Evolutionary conservation across 2,888 invertebrate genomes (phyloP), one percentile per base, ranked within the genome.

Genomic region (Altica lythri): DNA sequence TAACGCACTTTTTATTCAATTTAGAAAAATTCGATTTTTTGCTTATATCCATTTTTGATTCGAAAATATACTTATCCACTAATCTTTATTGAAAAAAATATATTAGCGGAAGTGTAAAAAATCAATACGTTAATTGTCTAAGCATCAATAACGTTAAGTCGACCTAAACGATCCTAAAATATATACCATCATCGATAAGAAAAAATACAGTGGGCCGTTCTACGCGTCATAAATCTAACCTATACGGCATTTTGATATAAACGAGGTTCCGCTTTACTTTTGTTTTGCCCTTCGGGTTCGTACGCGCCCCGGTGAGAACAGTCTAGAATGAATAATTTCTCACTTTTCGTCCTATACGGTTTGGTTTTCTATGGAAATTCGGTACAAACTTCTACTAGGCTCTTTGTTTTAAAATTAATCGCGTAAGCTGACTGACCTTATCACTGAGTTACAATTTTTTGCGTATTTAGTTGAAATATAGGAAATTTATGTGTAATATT

Each of bases 241-340:
- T 60, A 49, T 50, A 57, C 54, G 57, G 58, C 55, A 42, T 53
- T 56, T 55, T 53, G 55, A 54, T 57, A 60, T 49, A 52, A 59
- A 52, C 55, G 60, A 58, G 45, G 55, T 55, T 60, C 60, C 60
- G 55, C 46, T 55, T 55, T 43, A 55, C 52, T 59, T 57, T 57
- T 59, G 59, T 56, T 59, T 53, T 49, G 59, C 56, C 53, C 44
- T 45, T 43, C 46, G 51, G 52, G 53, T 46, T 48, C 47, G 37
- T 44, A 38, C 48, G 38, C 48, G 38, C 29, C 25, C 48, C 44
- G 22, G 40, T 51, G 56, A 54, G 45, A 54, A 57, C 59, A 59
- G 56, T 59, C 56, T 50, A 54, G 56, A 51, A 57, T 59, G 59
- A 59, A 59, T 59, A 59, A 59, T 59, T 59, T 50, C 54, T 52